A percentile compares a stretch with the other conserved stretches of the same genome.
Evolutionary conservation across 2,113 vertebrate genomes (phyloP).

Genomic region (Catharus bicknelli): DNA sequence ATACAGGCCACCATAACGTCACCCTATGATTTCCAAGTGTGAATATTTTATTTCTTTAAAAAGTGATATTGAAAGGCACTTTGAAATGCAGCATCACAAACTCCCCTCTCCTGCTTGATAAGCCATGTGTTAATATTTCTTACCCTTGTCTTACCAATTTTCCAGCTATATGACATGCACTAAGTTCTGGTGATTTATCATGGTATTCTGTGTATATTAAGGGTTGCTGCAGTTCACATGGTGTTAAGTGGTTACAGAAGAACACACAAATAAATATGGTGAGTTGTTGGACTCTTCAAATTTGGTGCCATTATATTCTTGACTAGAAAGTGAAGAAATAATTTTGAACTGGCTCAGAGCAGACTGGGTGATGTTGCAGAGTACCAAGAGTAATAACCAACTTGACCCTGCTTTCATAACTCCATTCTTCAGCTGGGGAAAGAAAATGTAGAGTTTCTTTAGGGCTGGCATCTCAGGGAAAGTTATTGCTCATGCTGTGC

Average conservation of each 20-base stretch:
- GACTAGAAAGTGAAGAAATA: constrained; percentile 1
- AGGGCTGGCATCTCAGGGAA: not conserved
- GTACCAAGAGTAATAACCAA: not conserved
- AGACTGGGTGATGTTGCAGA: not conserved
- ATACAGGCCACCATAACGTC: too few species aligned
- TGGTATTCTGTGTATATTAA: not conserved
- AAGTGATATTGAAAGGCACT: constrained; percentile 31
- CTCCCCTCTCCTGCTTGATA: constrained; percentile 8
- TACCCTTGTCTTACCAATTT: constrained; percentile 18
- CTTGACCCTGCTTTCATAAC: constrained; percentile 39
- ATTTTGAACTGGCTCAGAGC: constrained; percentile 6
- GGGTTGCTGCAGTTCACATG: constrained; percentile 29
- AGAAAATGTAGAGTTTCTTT: constrained; percentile 16
- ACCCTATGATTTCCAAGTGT: not conserved
- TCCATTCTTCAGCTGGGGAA: constrained; percentile 24
- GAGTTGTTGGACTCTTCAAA: not conserved
- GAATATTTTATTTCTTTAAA: constrained; percentile 44
- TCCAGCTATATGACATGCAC: constrained; percentile 26
- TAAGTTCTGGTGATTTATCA: constrained; percentile 47
- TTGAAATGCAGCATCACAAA: not conserved
- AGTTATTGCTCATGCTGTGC: not conserved
- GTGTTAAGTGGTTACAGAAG: constrained; percentile 31
- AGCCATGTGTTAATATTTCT: constrained; percentile 14
- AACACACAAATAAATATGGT: constrained; percentile 3
- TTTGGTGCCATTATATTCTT: not conserved